A percentile compares a stretch with the other conserved stretches of the same genome.
phyloP scores from a whole-genome alignment of 2,113 vertebrate genomes.

The Dicentrarchus labrax region DNA sequence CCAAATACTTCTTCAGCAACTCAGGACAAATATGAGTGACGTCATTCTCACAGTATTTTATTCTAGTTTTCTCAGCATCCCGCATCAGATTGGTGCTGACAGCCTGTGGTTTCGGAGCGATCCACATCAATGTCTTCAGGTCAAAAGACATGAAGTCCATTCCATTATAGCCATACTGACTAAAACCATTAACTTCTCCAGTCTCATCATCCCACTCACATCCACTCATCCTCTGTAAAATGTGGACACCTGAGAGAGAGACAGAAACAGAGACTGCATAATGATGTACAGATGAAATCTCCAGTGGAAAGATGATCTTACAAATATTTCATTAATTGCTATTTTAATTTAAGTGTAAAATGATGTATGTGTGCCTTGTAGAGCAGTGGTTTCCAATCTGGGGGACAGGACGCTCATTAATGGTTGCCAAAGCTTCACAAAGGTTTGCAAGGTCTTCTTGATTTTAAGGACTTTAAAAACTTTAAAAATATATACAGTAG shows the following conservation, averaged over 20 bases:
- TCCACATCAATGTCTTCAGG: slow-evolving; percentile 6
- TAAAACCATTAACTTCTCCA: not conserved
- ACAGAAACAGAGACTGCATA: not conserved
- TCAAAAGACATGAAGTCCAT: slow-evolving; percentile 50
- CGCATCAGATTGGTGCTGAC: not conserved
- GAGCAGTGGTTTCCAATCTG: too few relatives aligned
- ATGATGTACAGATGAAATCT: too few relatives aligned
- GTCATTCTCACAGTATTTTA: fast-evolving
- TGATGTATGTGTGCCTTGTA: too few relatives aligned
- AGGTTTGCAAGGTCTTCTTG: too few relatives aligned
- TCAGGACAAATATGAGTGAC: slow-evolving; percentile 25
- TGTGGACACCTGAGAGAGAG: not conserved
- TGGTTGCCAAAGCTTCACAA: too few relatives aligned
- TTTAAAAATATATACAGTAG: too few relatives aligned
- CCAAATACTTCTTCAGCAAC: slow-evolving; percentile 50
- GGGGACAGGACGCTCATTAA: too few relatives aligned
- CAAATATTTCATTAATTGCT: not conserved
- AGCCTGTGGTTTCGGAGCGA: fast-evolving
- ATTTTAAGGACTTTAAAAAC: too few relatives aligned
- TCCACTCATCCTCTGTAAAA: not conserved
- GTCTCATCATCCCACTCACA: not conserved
- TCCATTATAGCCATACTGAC: not conserved
- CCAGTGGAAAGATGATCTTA: too few relatives aligned
- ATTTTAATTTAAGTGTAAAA: too few relatives aligned
- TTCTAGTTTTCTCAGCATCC: fast-evolving